Evolutionary conservation across 2,888 invertebrate species (phyloP).

Genomic region (Sisyra terminalis): DNA sequence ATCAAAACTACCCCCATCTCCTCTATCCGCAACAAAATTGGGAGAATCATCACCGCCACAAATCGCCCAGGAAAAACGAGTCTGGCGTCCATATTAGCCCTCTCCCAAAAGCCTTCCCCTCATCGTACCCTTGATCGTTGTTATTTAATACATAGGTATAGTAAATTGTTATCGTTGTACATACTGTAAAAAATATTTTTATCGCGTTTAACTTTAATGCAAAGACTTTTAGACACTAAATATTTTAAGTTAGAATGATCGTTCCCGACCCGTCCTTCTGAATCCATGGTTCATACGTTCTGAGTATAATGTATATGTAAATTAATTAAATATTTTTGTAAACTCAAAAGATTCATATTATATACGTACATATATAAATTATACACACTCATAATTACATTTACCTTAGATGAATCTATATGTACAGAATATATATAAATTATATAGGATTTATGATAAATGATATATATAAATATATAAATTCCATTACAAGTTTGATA

Average conservation of each 20-base stretch:
- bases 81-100: slow-evolving; percentile 56
- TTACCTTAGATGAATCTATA: background rate
- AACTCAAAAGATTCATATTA: background rate
- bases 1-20: slow-evolving; percentile 34
- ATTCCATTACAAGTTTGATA: background rate
- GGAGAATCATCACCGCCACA: slow-evolving; percentile 15
- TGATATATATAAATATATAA: background rate
- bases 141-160: background rate
- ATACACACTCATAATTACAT: background rate
- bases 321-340: background rate
- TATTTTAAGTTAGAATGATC: background rate
- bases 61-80: slow-evolving; percentile 43
- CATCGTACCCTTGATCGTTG: background rate
- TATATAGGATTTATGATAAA: background rate
- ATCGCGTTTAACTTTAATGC: background rate
- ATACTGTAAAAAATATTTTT: background rate
- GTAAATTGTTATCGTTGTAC: background rate
- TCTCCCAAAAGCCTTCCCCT: background rate
- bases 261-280: no score
- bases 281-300: no score
- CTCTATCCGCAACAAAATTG: slow-evolving; percentile 17
- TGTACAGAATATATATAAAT: background rate
- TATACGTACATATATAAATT: background rate
- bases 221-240: background rate
- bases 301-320: background rate